Conservation (phyloP, 2,113 vertebrate genomes). For the Sphaerodactylus townsendi region DNA sequence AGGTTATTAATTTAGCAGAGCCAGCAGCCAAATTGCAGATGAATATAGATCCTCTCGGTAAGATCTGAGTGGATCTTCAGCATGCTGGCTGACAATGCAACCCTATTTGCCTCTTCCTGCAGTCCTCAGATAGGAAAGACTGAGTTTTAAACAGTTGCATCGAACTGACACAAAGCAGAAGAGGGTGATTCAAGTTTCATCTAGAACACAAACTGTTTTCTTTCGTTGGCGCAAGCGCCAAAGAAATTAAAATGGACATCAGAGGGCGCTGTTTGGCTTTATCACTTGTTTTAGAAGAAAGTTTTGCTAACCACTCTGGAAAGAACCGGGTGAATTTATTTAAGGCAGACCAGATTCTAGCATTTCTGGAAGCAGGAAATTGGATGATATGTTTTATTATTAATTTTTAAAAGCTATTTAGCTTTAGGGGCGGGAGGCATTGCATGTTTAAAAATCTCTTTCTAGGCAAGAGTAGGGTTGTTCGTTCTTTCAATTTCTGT, state of each 20-base stretch:
- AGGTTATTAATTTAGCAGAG: not conserved
- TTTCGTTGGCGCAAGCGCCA: not conserved
- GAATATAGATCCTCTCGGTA: not conserved
- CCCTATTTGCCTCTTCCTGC: not conserved
- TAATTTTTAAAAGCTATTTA: conserved; percentile 56
- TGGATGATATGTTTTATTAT: conserved; percentile 41
- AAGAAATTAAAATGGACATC: conserved; percentile 37
- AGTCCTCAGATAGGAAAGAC: not conserved
- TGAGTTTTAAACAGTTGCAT: conserved; percentile 5
- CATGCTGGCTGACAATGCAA: not conserved
- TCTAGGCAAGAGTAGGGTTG: not conserved
- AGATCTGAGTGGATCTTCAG: not conserved
- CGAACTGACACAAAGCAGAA: conserved; percentile 42
- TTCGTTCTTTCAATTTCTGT: not conserved
- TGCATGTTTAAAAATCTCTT: conserved; percentile 25
- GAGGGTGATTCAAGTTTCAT: not conserved
- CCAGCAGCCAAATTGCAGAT: not conserved
- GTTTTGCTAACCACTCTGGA: conserved; percentile 8
- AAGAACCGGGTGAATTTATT: conserved; percentile 29
- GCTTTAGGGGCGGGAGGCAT: not conserved
- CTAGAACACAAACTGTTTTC: not conserved
- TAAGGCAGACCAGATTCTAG: conserved; percentile 56
- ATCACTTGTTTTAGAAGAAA: conserved; percentile 14
- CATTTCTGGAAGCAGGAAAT: conserved; percentile 80
- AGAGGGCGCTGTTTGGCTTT: conserved; percentile 77